Evolutionary conservation across 2,888 invertebrate species (phyloP).

Genomic region (Leucophenga montana): DNA sequence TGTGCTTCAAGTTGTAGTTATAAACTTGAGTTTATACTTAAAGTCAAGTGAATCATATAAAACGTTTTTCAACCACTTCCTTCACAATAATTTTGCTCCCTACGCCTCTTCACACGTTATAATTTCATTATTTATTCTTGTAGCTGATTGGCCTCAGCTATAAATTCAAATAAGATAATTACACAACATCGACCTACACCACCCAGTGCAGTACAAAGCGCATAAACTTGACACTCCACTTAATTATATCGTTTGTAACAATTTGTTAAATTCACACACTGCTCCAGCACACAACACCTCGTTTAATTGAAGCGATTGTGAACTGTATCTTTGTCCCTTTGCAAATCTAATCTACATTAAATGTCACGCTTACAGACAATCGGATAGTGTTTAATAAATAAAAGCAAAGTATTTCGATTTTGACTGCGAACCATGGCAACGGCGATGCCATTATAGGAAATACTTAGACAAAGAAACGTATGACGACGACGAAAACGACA

Average conservation of each 20-base stretch:
- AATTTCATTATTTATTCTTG: background rate
- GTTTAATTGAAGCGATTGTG: too few relatives aligned
- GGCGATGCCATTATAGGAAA: too few relatives aligned
- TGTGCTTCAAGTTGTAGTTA: too few relatives aligned
- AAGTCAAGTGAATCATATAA: too few relatives aligned
- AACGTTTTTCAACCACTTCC: too few relatives aligned
- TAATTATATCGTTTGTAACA: slow-evolving; percentile 20
- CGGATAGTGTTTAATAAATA: slow-evolving; percentile 1
- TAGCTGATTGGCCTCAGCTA: background rate
- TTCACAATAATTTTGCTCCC: too few relatives aligned
- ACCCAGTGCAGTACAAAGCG: background rate
- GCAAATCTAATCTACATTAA: background rate
- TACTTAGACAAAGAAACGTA: too few relatives aligned
- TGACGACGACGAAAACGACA: background rate
- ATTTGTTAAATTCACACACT: slow-evolving; percentile 5
- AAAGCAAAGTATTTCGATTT: background rate
- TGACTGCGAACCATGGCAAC: background rate
- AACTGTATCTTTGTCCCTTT: too few relatives aligned
- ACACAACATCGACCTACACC: too few relatives aligned
- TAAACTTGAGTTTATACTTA: too few relatives aligned
- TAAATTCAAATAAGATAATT: background rate
- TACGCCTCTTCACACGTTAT: background rate
- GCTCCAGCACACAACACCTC: too few relatives aligned
- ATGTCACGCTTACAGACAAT: background rate
- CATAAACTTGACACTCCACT: slow-evolving; percentile 12